Evolutionary conservation across 2,797 vertebrate species (phyloP).

Genomic region (Fratercula arctica): DNA sequence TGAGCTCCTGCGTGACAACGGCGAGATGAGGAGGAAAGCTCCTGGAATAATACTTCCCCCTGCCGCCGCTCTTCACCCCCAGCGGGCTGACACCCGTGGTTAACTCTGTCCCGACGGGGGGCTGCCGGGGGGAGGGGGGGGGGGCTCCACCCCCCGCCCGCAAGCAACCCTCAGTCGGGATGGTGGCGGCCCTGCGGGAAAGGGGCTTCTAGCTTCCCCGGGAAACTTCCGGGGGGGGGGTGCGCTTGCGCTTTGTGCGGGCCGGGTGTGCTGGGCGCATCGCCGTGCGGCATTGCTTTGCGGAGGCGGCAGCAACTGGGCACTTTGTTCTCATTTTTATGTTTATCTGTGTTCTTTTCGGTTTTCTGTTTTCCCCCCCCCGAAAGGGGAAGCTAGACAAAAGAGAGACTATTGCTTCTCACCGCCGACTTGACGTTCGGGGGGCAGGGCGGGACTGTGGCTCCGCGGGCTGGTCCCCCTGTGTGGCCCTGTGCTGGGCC

Average conservation of each 20-base stretch:
- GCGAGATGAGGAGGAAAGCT: not conserved
- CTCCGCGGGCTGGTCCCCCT: not conserved
- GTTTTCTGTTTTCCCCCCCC: constrained; percentile 53
- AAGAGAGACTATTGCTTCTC: constrained; percentile 52
- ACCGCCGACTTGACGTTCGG: not conserved
- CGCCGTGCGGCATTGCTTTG: not conserved
- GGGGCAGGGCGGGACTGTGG: not conserved
- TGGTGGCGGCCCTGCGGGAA: not conserved
- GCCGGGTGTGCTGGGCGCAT: not conserved
- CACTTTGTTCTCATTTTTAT: constrained; percentile 91
- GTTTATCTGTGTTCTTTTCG: constrained; percentile 86
- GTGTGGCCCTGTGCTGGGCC: not conserved
- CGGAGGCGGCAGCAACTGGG: not conserved
- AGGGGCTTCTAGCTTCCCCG: not conserved
- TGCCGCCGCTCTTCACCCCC: not conserved
- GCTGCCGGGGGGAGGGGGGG: not conserved
- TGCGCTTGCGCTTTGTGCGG: not conserved
- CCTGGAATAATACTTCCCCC: not conserved
- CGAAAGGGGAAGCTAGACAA: constrained; percentile 82
- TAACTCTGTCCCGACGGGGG: not conserved
- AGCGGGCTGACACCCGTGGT: not conserved
- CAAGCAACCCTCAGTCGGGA: not conserved
- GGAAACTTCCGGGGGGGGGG: not conserved
- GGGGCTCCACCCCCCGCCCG: too few relatives aligned
- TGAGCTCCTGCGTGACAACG: not conserved